A percentile compares a stretch with the other conserved stretches of the same genome.
Conservation (phyloP, 2,113 vertebrate genomes). For the Sorex araneus region DNA sequence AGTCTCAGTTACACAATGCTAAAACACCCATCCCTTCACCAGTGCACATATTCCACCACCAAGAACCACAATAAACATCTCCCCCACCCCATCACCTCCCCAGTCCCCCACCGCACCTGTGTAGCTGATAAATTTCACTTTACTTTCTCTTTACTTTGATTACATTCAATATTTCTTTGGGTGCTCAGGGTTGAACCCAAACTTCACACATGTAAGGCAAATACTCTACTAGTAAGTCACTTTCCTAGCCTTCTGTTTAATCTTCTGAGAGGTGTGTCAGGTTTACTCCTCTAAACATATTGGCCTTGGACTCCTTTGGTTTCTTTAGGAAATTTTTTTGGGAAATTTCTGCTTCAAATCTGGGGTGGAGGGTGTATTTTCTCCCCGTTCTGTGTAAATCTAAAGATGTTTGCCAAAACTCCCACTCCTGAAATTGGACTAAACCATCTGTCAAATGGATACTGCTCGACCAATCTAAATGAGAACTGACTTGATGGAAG, state of each 20-base stretch:
- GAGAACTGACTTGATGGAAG: conserved; percentile 35
- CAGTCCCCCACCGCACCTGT: too few species aligned
- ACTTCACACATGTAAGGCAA: too few species aligned
- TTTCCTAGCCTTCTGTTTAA: neutral
- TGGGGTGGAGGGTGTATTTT: neutral
- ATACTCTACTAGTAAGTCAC: neutral
- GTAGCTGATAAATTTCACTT: too few species aligned
- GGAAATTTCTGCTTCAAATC: neutral
- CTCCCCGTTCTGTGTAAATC: neutral
- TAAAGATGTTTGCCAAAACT: conserved; percentile 37
- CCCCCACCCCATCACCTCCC: too few species aligned
- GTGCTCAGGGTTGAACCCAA: too few species aligned
- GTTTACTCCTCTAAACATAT: neutral
- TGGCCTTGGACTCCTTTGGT: neutral
- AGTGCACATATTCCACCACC: too few species aligned
- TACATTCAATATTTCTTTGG: too few species aligned
- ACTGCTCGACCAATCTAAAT: conserved; percentile 57
- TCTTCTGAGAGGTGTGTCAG: neutral
- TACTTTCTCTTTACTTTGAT: too few species aligned
- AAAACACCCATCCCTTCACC: too few species aligned
- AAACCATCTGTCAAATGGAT: conserved; percentile 43
- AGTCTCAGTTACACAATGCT: too few species aligned
- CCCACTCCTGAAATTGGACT: conserved; percentile 51
- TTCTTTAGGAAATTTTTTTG: conserved; percentile 7
- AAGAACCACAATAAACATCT: too few species aligned